Evolutionary conservation across 2,888 invertebrate genomes (phyloP).

Genomic region (Mechanitis messenoides): DNA sequence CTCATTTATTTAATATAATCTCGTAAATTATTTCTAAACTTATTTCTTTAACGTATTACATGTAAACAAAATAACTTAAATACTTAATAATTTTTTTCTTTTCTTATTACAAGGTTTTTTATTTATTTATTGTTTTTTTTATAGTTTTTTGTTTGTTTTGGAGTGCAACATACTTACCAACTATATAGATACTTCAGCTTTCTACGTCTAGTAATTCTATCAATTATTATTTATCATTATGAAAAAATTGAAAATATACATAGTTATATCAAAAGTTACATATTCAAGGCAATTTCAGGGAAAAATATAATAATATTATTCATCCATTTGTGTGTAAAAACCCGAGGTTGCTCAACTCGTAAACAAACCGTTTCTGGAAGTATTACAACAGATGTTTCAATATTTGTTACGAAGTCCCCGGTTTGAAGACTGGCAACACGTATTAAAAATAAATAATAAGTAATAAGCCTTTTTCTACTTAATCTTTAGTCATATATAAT

Average conservation of each 20-base stretch:
- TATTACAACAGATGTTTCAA: constrained; percentile 29
- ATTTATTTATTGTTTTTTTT: too few species aligned
- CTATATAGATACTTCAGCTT: too few species aligned
- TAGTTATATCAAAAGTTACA: neutral
- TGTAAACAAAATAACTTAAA: neutral
- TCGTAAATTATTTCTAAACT: too few species aligned
- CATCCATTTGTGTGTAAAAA: constrained; percentile 23
- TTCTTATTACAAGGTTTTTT: too few species aligned
- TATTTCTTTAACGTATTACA: too few species aligned
- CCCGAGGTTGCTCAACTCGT: constrained; percentile 21
- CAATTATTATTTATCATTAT: too few species aligned
- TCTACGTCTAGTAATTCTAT: too few species aligned
- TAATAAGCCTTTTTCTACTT: neutral
- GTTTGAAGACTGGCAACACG: neutral
- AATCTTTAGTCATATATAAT: too few species aligned
- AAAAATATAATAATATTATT: neutral
- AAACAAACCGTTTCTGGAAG: constrained; percentile 27
- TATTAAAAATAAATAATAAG: neutral
- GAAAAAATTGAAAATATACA: neutral
- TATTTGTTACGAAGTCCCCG: constrained; percentile 30
- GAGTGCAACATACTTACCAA: too few species aligned
- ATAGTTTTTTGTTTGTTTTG: too few species aligned
- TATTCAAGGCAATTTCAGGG: neutral
- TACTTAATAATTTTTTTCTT: neutral
- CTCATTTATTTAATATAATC: neutral